These are phyloP conservation scores for Drosophila simulans DNA, from an alignment of 1,140 invertebrate species.

Conservation along the genomic window DNA sequence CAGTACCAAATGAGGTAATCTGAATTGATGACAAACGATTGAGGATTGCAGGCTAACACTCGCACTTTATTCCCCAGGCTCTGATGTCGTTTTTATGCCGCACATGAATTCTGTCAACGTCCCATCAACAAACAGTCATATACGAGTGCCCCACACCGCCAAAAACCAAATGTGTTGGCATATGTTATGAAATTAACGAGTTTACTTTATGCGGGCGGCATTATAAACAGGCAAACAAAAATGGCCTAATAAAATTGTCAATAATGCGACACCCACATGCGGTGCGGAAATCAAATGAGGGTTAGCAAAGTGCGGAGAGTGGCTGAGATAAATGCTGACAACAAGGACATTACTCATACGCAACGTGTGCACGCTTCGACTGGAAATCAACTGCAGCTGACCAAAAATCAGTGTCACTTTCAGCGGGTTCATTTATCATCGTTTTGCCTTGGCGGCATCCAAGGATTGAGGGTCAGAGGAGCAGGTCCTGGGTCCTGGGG, in stretches of 20 bases:
- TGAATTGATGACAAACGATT: constrained; percentile 41
- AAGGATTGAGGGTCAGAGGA: constrained; percentile 11
- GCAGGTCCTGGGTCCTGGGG: constrained; percentile 28
- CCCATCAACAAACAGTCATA: constrained; percentile 36
- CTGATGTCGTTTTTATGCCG: constrained; percentile 44
- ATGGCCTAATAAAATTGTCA: constrained; percentile 73
- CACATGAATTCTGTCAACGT: constrained; percentile 31
- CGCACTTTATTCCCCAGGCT: constrained; percentile 33
- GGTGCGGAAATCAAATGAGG: constrained; percentile 28
- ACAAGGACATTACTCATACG: constrained; percentile 66
- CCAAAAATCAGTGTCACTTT: constrained; percentile 65
- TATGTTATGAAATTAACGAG: constrained; percentile 73
- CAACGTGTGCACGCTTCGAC: constrained; percentile 43
- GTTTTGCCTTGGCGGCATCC: constrained; percentile 41
- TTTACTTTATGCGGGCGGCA: constrained; percentile 50
- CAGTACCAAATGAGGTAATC: constrained; percentile 25
- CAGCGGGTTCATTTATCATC: constrained; percentile 71
- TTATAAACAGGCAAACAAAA: constrained; percentile 57
- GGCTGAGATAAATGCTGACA: constrained; percentile 3
- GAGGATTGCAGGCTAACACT: constrained; percentile 23
- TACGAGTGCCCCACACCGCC: background rate
- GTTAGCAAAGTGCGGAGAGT: constrained; percentile 7
- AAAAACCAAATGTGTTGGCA: constrained; percentile 38
- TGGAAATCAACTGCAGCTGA: constrained; percentile 67
- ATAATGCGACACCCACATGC: constrained; percentile 47